Evolutionary conservation across 1,140 invertebrate species (phyloP).

Genomic region (Euschistus heros): DNA sequence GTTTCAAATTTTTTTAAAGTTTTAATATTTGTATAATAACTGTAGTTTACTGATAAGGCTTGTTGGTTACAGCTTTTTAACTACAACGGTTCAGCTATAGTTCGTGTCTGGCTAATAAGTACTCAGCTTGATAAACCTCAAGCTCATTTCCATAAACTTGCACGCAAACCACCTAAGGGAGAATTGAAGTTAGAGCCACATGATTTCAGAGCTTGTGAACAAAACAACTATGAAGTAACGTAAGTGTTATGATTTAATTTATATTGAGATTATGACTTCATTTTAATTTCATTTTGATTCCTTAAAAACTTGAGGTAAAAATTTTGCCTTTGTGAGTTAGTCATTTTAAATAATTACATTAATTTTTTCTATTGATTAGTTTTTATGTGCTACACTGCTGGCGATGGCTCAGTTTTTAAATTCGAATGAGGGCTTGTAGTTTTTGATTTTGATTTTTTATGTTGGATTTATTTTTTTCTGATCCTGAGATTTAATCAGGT

Average conservation of each 20-base stretch:
- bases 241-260: not conserved
- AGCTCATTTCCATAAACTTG: constrained; percentile 10
- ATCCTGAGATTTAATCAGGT: no score
- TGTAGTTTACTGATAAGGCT: not conserved
- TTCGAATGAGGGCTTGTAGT: no score
- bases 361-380: no score
- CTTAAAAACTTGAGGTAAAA: not conserved
- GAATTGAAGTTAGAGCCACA: constrained; percentile 7
- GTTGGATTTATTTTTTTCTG: not conserved
- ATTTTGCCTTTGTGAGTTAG: no score
- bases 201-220: not conserved
- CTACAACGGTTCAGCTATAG: not conserved
- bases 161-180: not conserved
- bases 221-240: constrained; percentile 13
- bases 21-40: not conserved
- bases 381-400: no score
- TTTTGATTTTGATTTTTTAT: no score
- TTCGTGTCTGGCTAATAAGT: constrained; percentile 9
- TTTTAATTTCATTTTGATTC: not conserved
- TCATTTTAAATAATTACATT: no score
- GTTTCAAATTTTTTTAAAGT: not conserved
- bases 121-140: not conserved
- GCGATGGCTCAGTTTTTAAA: no score
- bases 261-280: not conserved
- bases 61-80: not conserved